These are phyloP conservation scores for Mythimna pallens DNA, from an alignment of 2,888 invertebrate genomes.

Conservation along the genomic window DNA sequence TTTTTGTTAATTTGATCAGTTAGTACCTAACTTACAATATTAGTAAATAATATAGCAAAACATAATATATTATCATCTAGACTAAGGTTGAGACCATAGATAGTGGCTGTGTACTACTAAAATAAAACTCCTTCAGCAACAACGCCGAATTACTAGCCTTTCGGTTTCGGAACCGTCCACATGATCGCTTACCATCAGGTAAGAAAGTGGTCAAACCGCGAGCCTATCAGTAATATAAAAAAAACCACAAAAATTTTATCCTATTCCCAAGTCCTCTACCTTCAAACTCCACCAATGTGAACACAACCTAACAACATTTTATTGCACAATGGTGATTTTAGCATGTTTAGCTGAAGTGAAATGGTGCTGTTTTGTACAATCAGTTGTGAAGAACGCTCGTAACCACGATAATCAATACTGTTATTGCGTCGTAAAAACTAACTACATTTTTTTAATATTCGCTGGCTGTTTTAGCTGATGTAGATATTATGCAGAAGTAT, in stretches of 20 bases:
- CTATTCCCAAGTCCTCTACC: background rate
- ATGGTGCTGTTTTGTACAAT: conserved; percentile 44
- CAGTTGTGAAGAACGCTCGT: conserved; percentile 39
- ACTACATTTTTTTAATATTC: conserved; percentile 43
- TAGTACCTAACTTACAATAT: background rate
- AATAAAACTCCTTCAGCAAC: too few relatives aligned
- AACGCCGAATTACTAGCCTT: too few relatives aligned
- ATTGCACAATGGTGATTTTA: conserved; percentile 36
- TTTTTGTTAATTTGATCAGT: background rate
- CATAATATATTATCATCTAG: background rate
- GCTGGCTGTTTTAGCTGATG: background rate
- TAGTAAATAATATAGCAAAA: background rate
- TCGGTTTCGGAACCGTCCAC: background rate
- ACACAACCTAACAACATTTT: conserved; percentile 22
- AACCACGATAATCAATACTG: conserved; percentile 49
- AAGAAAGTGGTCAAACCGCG: background rate
- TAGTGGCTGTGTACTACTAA: background rate
- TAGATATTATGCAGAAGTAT: conserved; percentile 19
- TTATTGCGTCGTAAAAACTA: conserved; percentile 56
- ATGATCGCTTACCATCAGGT: background rate
- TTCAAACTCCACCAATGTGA: conserved; percentile 6
- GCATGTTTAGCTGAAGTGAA: conserved; percentile 38
- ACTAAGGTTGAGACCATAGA: background rate
- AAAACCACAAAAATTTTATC: too few relatives aligned
- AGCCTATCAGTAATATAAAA: background rate